These are phyloP conservation scores for Eulimnadia texana DNA, from an alignment of 1,140 invertebrate genomes.

Conservation along the genomic window DNA sequence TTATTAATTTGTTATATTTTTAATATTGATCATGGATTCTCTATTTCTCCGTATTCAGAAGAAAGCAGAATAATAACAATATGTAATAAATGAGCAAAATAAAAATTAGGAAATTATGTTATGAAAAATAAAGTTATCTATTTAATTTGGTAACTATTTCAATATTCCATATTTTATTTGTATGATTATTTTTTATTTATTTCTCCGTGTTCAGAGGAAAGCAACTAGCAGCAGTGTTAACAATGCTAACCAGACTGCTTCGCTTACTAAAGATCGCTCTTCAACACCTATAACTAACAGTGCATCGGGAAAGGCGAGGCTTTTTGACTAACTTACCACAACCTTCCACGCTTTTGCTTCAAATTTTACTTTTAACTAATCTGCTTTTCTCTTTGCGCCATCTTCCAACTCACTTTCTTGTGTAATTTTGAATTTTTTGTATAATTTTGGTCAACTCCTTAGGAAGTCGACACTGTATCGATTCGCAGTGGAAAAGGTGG, in stretches of 20 bases:
- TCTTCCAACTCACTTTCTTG: background rate
- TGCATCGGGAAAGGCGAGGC: background rate
- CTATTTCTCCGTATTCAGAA: too few relatives aligned
- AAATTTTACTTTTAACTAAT: background rate
- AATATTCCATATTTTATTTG: background rate
- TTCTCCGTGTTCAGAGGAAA: too few relatives aligned
- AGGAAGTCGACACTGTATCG: constrained; percentile 1
- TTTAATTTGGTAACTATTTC: background rate
- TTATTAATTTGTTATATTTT: too few relatives aligned
- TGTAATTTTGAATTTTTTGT: background rate
- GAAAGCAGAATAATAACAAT: too few relatives aligned
- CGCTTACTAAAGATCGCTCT: background rate
- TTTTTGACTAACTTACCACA: background rate
- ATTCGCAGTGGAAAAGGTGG: constrained; percentile 7
- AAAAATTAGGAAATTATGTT: too few relatives aligned
- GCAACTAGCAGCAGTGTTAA: background rate
- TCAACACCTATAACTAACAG: background rate
- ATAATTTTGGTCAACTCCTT: background rate
- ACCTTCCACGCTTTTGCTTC: too few relatives aligned
- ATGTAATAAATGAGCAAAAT: too few relatives aligned
- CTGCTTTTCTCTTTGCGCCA: too few relatives aligned
- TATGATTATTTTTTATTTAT: too few relatives aligned
- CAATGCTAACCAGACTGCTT: background rate
- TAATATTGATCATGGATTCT: too few relatives aligned
- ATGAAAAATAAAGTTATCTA: background rate